Evolutionary conservation across 1,140 invertebrate genomes (phyloP), one percentile per base, ranked within the genome.

Genomic region (Dreissena polymorpha): DNA sequence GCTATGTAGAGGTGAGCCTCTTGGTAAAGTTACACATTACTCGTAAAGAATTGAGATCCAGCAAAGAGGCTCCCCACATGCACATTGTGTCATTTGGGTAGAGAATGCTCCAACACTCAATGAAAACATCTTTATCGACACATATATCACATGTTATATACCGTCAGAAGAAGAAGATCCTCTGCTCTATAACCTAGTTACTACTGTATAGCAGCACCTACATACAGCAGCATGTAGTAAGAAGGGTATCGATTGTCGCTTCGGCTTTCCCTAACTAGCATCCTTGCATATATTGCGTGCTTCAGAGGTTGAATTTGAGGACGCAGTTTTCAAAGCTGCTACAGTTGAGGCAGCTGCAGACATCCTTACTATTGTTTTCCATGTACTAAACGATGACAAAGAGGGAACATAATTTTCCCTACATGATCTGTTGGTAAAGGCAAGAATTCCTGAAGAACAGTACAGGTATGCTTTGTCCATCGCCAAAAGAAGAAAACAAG

Each of bases 171-270:
- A 53, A n/a, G 21, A 53, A 51, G 70, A 55, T 72, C 39, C 49
- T 23, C 23, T 49, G 25, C 39, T 72, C 10, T 50, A 39, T 21
- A 51, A 18, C 49, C 10, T 63, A 21, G n/a, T n/a, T n/a, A n/a
- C n/a, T n/a, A n/a, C n/a, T n/a, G n/a, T n/a, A n/a, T 5, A 63
- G 23, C 18, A 25, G 23, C 60, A 63, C 70, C 18, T n/a, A n/a
- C n/a, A n/a, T n/a, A n/a, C n/a, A n/a, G n/a, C n/a, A 57, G 7
- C n/a, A 53, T 29, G 49, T n/a, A 53, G 27, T 23, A 73, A 53
- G 23, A 68, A 21, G 27, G 75, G 64, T 21, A 77, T 12, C 12
- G 29, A 49, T n/a, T 77, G 63, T 29, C n/a, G 75, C 51, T 77
- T 50, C 67, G 49, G 49, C 21, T 77, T 73, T 73, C 70, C 70